Evolutionary conservation across 2,888 invertebrate species (phyloP).

Genomic region (Lathronympha strigana): DNA sequence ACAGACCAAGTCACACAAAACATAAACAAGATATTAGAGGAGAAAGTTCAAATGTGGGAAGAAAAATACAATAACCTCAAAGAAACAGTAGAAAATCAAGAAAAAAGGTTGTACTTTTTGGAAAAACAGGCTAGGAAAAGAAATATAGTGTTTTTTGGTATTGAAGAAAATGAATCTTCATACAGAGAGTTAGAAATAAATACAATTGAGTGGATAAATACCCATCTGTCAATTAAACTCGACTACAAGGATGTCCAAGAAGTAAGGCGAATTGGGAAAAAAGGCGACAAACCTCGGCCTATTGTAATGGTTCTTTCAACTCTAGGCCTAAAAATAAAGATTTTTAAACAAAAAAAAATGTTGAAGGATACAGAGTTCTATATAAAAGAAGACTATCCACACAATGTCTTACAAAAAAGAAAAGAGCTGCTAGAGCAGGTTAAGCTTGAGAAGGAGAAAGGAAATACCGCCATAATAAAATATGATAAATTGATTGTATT

Average conservation of each 20-base stretch:
- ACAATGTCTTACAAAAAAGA: not conserved
- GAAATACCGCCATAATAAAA: conserved; percentile 2
- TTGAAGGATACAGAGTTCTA: not conserved
- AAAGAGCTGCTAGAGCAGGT: not conserved
- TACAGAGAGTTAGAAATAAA: not conserved
- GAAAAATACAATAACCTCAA: not conserved
- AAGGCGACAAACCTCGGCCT: not conserved
- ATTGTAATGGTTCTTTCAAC: not conserved
- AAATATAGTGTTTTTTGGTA: not conserved
- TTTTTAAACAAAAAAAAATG: not conserved
- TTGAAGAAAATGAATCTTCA: not conserved
- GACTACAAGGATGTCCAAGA: not conserved
- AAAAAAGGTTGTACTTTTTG: not conserved
- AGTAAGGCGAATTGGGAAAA: not conserved
- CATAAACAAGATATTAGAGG: not conserved
- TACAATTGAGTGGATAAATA: not conserved
- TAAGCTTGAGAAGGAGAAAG: conserved; percentile 5
- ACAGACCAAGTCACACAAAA: conserved; percentile 6
- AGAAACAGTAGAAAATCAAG: conserved; percentile 2
- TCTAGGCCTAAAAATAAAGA: conserved; percentile 4
- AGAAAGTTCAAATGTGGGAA: not conserved
- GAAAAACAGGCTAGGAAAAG: conserved; percentile 5
- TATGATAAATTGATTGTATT: conserved; percentile 17
- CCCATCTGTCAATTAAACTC: not conserved
- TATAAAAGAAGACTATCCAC: conserved; percentile 2